A percentile compares a stretch with the other conserved stretches of the same genome.
Evolutionary conservation across 2,113 vertebrate species (phyloP).

Genomic region (Lonchura striata): DNA sequence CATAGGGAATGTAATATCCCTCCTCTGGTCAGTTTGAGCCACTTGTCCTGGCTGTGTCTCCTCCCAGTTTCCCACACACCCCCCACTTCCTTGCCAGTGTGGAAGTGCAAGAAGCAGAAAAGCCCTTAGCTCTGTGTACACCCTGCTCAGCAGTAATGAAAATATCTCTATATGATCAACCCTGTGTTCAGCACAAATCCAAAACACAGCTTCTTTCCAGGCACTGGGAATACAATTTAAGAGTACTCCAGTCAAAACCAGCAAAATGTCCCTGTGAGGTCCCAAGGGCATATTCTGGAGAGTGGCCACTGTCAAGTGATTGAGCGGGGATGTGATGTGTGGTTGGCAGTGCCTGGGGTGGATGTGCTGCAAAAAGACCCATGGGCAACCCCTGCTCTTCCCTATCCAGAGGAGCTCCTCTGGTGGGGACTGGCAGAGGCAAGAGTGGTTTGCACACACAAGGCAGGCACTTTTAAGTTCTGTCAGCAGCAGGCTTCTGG

Average conservation of each 20-base stretch:
- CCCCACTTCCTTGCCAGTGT: not conserved
- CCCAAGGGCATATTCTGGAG: not conserved
- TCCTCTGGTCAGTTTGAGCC: not conserved
- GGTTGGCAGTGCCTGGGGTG: not conserved
- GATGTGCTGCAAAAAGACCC: not conserved
- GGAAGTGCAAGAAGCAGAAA: not conserved
- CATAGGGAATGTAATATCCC: not conserved
- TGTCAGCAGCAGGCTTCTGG: accelerated
- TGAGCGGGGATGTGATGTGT: accelerated
- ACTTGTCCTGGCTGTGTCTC: not conserved
- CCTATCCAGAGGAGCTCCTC: not conserved
- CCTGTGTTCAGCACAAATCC: not conserved
- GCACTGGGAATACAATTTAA: not conserved
- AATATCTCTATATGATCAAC: not conserved
- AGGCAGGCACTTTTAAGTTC: not conserved
- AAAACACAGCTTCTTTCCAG: not conserved
- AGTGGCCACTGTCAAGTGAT: accelerated
- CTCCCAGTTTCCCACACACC: not conserved
- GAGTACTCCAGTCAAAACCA: not conserved
- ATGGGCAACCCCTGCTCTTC: not conserved
- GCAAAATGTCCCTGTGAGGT: accelerated
- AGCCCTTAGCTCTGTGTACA: not conserved
- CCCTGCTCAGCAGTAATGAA: not conserved
- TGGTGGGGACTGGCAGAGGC: not conserved
- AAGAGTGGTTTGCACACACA: not conserved